Conservation (phyloP, 2,113 vertebrate species). For the Ptilorrhoa leucosticta region DNA sequence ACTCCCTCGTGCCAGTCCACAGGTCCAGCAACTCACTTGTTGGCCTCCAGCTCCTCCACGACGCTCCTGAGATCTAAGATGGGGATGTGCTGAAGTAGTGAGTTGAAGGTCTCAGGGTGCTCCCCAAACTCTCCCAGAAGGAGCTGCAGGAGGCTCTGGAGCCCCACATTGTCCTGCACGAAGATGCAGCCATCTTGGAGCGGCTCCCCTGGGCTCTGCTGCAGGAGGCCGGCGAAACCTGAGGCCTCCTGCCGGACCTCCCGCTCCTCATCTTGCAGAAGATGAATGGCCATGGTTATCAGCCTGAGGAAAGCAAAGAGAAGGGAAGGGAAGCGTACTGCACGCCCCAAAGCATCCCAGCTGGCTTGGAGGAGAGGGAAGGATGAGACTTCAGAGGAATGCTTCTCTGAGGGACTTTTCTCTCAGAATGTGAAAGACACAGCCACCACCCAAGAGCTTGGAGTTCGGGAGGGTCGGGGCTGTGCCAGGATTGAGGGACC, state of each 20-base stretch:
- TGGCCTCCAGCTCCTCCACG: slow-evolving; percentile 60
- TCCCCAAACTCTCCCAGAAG: slow-evolving; percentile 72
- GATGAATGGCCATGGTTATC: slow-evolving; percentile 71
- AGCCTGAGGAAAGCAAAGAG: slow-evolving; percentile 60
- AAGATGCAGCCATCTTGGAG: not conserved
- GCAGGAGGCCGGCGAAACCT: slow-evolving; percentile 65
- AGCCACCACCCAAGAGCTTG: not conserved
- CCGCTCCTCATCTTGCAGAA: slow-evolving; percentile 85
- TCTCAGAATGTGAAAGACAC: not conserved
- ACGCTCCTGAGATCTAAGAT: slow-evolving; percentile 62
- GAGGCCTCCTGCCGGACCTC: slow-evolving; percentile 74
- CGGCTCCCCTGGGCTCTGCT: not conserved
- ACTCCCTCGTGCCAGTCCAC: not conserved
- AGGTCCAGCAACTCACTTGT: slow-evolving; percentile 59
- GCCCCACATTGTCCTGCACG: slow-evolving; percentile 76
- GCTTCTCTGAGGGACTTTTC: not conserved
- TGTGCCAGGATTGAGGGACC: accelerated
- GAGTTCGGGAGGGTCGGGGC: not conserved
- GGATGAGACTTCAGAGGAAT: not conserved
- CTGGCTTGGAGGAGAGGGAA: not conserved
- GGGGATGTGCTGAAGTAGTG: slow-evolving; percentile 77
- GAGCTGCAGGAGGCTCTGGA: slow-evolving; percentile 74
- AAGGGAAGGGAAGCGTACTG: not conserved
- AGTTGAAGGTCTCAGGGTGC: slow-evolving; percentile 60
- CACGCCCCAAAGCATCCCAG: not conserved